Evolutionary conservation across 2,888 invertebrate genomes (phyloP).

Genomic region (Cylloceria caligata): DNA sequence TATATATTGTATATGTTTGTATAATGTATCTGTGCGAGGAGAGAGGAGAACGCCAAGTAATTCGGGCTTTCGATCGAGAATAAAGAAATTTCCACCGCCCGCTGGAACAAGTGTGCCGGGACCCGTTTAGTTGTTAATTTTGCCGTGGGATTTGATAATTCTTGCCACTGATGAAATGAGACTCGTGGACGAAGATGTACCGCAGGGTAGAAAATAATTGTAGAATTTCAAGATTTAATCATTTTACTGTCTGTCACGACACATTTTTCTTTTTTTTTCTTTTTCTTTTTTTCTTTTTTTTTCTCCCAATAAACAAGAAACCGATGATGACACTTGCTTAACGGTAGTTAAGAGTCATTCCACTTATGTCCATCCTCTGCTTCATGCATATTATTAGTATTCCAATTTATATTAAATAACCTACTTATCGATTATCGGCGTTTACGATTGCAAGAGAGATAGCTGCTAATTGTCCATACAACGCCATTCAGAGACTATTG

Average conservation of each 20-base stretch:
- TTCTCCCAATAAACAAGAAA: conserved; percentile 57
- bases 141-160: conserved; percentile 24
- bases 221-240: conserved; percentile 41
- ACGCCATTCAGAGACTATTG: too few species aligned
- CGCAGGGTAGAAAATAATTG: conserved; percentile 32
- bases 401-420: neutral
- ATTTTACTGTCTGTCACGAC: conserved; percentile 38
- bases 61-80: conserved; percentile 44
- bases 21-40: conserved; percentile 68
- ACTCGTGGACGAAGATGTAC: conserved; percentile 4
- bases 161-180: conserved; percentile 12
- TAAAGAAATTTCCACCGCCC: conserved; percentile 25
- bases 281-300: conserved; percentile 37
- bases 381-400: neutral
- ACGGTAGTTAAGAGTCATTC: neutral
- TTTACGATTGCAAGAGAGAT: too few species aligned
- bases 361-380: conserved; percentile 30
- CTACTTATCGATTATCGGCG: neutral
- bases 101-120: neutral
- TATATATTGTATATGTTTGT: conserved; percentile 68
- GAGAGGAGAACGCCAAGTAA: conserved; percentile 40
- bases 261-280: conserved; percentile 32
- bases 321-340: conserved; percentile 20
- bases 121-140: conserved; percentile 20
- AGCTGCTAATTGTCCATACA: too few species aligned